Percentiles rank a stretch among this genome's conserved stretches.
Conservation (phyloP, 2,113 vertebrate species). For the Cepphus grylle region DNA sequence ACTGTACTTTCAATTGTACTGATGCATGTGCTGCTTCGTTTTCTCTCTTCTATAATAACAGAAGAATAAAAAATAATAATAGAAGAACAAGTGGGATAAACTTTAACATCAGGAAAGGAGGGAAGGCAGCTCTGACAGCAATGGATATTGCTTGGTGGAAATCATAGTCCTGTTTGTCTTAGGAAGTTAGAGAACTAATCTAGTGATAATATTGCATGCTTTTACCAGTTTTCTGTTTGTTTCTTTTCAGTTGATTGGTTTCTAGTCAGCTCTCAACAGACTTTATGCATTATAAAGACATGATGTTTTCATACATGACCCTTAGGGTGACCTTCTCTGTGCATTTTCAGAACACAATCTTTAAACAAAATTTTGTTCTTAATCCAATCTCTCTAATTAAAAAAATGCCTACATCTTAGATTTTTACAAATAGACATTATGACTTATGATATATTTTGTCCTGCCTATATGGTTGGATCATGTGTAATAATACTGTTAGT, state of each 20-base stretch:
- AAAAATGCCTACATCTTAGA: neutral
- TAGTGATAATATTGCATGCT: neutral
- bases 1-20: neutral
- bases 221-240: neutral
- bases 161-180: neutral
- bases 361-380: neutral
- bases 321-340: neutral
- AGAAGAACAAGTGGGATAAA: neutral
- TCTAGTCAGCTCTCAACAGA: neutral
- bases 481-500: neutral
- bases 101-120: neutral
- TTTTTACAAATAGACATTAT: neutral
- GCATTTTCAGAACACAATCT: neutral
- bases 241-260: neutral
- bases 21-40: fast-evolving
- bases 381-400: neutral
- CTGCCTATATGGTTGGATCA: neutral
- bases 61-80: neutral
- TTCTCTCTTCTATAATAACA: neutral
- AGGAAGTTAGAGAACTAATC: neutral
- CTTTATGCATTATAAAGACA: neutral
- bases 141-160: neutral
- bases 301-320: neutral
- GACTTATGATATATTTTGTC: neutral
- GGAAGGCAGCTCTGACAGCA: neutral